Conservation (phyloP, 2,797 vertebrate genomes). For the Poecilia wingei region DNA sequence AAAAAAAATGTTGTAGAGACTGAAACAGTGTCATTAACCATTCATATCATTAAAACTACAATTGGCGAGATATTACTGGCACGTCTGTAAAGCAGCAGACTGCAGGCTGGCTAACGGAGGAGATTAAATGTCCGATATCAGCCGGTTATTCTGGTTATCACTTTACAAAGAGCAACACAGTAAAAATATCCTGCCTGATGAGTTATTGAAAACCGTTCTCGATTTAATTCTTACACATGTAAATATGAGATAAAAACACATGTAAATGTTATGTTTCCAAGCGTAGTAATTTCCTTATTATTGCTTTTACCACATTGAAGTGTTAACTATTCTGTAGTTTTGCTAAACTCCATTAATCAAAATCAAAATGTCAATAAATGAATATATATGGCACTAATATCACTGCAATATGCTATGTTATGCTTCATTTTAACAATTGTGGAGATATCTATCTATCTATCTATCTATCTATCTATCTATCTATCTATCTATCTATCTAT, state of each 20-base stretch:
- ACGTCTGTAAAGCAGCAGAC: neutral
- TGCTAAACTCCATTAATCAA: neutral
- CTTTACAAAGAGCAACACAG: neutral
- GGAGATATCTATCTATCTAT: neutral
- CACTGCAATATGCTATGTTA: neutral
- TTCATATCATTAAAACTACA: neutral
- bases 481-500: neutral
- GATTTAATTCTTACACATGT: no score
- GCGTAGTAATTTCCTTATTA: neutral
- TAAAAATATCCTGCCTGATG: neutral
- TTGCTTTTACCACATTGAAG: neutral
- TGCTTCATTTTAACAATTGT: no score
- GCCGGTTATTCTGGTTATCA: neutral
- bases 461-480: neutral
- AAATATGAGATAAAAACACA: no score
- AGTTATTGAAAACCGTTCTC: neutral
- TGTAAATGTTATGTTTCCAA: neutral
- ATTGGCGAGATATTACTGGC: neutral
- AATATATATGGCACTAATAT: neutral
- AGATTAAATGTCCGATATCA: neutral
- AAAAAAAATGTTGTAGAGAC: neutral
- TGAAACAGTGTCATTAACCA: neutral
- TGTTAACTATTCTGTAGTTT: neutral
- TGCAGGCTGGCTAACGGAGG: neutral
- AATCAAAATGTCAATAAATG: neutral